These are phyloP conservation scores for Epistrophe eligans DNA, from an alignment of 2,888 invertebrate species.

Conservation along the genomic window DNA sequence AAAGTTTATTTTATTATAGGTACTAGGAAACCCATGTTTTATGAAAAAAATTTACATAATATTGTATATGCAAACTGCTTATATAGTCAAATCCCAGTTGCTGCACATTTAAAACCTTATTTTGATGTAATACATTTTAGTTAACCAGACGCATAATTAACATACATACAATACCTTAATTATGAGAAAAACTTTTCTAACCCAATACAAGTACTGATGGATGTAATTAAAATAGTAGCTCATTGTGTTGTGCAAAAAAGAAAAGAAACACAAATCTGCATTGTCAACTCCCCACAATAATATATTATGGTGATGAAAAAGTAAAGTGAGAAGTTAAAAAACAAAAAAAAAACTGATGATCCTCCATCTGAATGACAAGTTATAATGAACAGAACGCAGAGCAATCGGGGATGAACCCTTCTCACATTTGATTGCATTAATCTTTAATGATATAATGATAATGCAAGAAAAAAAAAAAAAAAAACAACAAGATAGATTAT, in stretches of 20 bases:
- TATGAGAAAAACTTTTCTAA: constrained; percentile 56
- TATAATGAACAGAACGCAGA: constrained; percentile 28
- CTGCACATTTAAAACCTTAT: background rate
- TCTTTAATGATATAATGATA: constrained; percentile 71
- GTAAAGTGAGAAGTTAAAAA: background rate
- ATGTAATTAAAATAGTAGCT: constrained; percentile 67
- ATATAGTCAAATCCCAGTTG: background rate
- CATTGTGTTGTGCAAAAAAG: constrained; percentile 15
- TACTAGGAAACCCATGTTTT: background rate
- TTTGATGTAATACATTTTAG: background rate
- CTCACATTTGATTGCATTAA: constrained; percentile 71
- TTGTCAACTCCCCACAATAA: background rate
- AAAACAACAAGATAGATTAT: constrained; percentile 40
- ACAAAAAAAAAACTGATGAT: background rate
- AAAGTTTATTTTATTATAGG: too few species aligned
- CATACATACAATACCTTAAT: constrained; percentile 63
- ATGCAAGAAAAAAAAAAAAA: constrained; percentile 26
- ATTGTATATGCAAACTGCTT: too few species aligned
- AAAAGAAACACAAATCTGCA: background rate
- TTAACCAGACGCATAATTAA: constrained; percentile 50
- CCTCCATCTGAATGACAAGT: constrained; percentile 6
- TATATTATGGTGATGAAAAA: constrained; percentile 28
- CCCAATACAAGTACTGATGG: constrained; percentile 33
- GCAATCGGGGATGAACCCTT: constrained; percentile 34
- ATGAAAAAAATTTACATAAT: too few species aligned